Percentiles rank a stretch among this genome's conserved stretches.
Evolutionary conservation across 2,888 invertebrate genomes (phyloP).

Genomic region (Chloroclysta siterata): DNA sequence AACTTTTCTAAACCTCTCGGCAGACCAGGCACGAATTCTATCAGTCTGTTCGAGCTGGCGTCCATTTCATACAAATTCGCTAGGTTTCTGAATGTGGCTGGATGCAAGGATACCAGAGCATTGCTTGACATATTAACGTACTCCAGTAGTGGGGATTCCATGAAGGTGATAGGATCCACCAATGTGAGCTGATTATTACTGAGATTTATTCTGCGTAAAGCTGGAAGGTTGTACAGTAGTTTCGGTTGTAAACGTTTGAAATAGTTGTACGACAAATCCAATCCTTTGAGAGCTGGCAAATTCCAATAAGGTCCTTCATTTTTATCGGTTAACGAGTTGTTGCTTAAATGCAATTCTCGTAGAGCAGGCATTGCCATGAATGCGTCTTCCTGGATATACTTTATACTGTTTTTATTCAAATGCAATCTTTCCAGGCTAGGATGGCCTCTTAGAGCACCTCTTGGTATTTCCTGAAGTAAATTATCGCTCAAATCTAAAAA

Average conservation of each 20-base stretch:
- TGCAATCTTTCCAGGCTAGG: constrained; percentile 92
- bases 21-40: constrained; percentile 91
- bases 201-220: constrained; percentile 90
- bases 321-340: constrained; percentile 91
- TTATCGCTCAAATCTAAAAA: constrained; percentile 93
- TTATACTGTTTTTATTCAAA: constrained; percentile 91
- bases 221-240: constrained; percentile 90
- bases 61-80: constrained; percentile 92
- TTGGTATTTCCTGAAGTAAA: constrained; percentile 90
- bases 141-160: constrained; percentile 89
- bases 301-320: constrained; percentile 93
- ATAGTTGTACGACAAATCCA: constrained; percentile 91
- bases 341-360: constrained; percentile 91
- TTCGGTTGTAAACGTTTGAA: constrained; percentile 89
- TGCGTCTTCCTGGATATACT: constrained; percentile 90
- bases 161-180: constrained; percentile 90
- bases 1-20: constrained; percentile 91
- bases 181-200: constrained; percentile 89
- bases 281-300: constrained; percentile 92
- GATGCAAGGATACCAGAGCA: constrained; percentile 88
- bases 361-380: constrained; percentile 93
- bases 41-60: constrained; percentile 88
- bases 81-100: constrained; percentile 90
- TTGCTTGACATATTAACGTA: constrained; percentile 92
- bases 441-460: constrained; percentile 91